Evolutionary conservation across 1,140 invertebrate species (phyloP).

Genomic region (Ceratosolen fusciceps): DNA sequence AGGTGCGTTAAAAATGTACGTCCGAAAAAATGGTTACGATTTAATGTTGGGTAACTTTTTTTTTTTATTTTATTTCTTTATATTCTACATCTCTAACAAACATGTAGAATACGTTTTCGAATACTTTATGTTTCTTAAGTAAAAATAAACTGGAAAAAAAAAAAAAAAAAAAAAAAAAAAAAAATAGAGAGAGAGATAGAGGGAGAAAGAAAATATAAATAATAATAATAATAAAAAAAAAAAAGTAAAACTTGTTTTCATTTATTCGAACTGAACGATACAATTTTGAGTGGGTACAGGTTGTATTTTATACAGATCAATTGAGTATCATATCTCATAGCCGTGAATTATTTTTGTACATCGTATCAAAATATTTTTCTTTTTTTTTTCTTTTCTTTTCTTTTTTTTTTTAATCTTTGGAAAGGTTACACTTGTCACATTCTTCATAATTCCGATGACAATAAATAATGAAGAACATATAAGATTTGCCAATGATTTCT

Average conservation of each 20-base stretch:
- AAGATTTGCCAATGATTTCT: constrained; percentile 29
- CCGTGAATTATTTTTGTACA: constrained; percentile 39
- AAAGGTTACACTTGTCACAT: constrained; percentile 38
- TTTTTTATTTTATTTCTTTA: constrained; percentile 47
- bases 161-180: constrained; percentile 38
- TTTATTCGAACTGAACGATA: constrained; percentile 48
- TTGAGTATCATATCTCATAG: constrained; percentile 39
- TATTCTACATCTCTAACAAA: constrained; percentile 24
- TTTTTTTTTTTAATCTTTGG: constrained; percentile 45
- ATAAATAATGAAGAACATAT: constrained; percentile 32
- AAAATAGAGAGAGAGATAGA: too few relatives aligned
- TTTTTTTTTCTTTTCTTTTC: too few relatives aligned
- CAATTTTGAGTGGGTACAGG: constrained; percentile 42
- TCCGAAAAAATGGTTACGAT: constrained; percentile 36
- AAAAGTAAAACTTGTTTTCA: constrained; percentile 34
- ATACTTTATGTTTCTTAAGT: constrained; percentile 18
- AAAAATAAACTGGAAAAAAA: constrained; percentile 40
- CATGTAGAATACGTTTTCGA: constrained; percentile 24
- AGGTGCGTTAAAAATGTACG: constrained; percentile 29
- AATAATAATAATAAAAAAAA: constrained; percentile 34
- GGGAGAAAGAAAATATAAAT: constrained; percentile 32
- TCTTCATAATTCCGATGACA: constrained; percentile 12
- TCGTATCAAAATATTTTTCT: constrained; percentile 49
- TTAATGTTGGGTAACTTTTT: constrained; percentile 45
- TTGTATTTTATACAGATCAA: constrained; percentile 46